A percentile compares a stretch with the other conserved stretches of the same genome.
Conservation (phyloP, 2,888 invertebrate genomes). For the Arrhopalites spinosus region DNA sequence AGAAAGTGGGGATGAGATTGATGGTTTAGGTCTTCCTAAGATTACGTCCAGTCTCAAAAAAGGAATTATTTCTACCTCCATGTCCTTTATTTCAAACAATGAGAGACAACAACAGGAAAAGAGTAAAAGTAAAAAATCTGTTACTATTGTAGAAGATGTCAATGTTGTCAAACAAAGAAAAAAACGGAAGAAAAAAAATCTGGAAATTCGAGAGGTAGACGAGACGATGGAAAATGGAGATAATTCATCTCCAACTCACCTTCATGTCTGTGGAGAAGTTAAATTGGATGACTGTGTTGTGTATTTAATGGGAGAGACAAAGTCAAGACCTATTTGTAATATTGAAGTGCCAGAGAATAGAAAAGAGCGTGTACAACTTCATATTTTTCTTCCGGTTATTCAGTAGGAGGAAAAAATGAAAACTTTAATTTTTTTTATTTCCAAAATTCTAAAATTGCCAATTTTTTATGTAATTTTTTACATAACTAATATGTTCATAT, state of each 20-base stretch:
- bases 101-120: not conserved
- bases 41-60: slow-evolving; percentile 16
- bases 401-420: slow-evolving; percentile 29
- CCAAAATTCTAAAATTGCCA: not conserved
- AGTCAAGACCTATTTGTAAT: slow-evolving; percentile 44
- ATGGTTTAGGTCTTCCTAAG: not conserved
- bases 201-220: not conserved
- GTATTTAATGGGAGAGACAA: slow-evolving; percentile 50
- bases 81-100: not conserved
- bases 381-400: slow-evolving; percentile 53
- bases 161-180: slow-evolving; percentile 11
- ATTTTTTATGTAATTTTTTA: no score
- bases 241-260: not conserved
- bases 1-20: no score
- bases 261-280: slow-evolving; percentile 42
- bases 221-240: not conserved
- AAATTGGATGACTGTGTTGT: slow-evolving; percentile 48
- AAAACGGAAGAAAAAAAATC: slow-evolving; percentile 21
- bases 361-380: slow-evolving; percentile 47
- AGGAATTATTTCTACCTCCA: not conserved
- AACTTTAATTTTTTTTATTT: not conserved
- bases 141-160: slow-evolving; percentile 28
- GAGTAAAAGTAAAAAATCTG: slow-evolving; percentile 27
- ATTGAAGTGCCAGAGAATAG: slow-evolving; percentile 45
- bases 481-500: no score